Conservation (phyloP, 2,797 vertebrate species). For the Brotula barbata region DNA sequence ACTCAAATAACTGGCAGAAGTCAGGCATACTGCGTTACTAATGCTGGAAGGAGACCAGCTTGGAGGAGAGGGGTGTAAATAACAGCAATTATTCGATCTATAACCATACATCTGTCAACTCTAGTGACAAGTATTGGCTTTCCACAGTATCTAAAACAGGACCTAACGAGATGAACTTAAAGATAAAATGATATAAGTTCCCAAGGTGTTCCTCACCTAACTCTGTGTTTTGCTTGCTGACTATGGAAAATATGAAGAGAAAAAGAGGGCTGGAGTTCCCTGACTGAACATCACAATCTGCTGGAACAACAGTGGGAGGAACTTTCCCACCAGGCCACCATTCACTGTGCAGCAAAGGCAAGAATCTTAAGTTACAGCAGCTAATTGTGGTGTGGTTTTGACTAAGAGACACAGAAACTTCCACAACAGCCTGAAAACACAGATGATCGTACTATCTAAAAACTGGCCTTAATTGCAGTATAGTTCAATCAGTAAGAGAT, state of each 20-base stretch:
- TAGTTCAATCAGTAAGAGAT: too few relatives aligned
- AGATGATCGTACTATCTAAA: too few relatives aligned
- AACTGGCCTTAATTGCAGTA: background rate
- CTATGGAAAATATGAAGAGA: background rate
- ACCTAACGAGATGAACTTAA: too few relatives aligned
- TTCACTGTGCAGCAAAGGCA: background rate
- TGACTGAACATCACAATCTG: slow-evolving; percentile 9
- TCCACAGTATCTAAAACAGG: too few relatives aligned
- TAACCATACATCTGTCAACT: too few relatives aligned
- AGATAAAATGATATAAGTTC: too few relatives aligned
- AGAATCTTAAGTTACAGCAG: background rate
- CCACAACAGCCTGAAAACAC: too few relatives aligned
- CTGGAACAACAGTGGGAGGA: slow-evolving; percentile 31
- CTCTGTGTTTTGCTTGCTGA: background rate
- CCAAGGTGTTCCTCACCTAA: background rate
- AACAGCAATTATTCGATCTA: slow-evolving; percentile 11
- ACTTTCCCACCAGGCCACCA: slow-evolving; percentile 28
- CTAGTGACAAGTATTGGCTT: too few relatives aligned
- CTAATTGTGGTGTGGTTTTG: too few relatives aligned
- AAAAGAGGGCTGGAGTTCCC: slow-evolving; percentile 7
- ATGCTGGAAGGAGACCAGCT: background rate
- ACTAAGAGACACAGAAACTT: background rate
- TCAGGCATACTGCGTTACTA: slow-evolving; percentile 9
- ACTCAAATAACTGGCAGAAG: slow-evolving; percentile 40
- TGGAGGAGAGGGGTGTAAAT: slow-evolving; percentile 8